These are phyloP conservation scores for Catharus bicknelli DNA, from an alignment of 2,113 vertebrate species.

Conservation along the genomic window DNA sequence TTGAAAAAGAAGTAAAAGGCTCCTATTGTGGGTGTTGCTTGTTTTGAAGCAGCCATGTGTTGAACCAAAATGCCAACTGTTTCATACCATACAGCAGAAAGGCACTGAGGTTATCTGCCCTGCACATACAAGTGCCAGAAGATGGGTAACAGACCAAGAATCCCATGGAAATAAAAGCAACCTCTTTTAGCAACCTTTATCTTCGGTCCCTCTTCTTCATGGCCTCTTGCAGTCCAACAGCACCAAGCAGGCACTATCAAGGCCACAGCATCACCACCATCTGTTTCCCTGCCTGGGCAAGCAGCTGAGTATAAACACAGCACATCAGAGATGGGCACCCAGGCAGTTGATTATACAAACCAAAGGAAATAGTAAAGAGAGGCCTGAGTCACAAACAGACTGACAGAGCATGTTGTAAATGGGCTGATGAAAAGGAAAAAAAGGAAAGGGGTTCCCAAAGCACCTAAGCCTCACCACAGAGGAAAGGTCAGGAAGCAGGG, in stretches of 20 bases:
- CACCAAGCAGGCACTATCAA: neutral
- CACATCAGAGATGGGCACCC: neutral
- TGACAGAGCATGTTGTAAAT: neutral
- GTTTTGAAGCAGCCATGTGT: neutral
- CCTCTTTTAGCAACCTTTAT: neutral
- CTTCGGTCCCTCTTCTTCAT: neutral
- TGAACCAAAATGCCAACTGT: neutral
- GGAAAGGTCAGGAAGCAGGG: neutral
- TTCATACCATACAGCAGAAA: neutral
- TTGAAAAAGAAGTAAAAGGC: neutral
- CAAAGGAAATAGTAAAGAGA: neutral
- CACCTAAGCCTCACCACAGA: neutral
- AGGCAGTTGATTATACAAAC: neutral
- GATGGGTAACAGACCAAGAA: neutral
- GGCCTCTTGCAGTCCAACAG: neutral
- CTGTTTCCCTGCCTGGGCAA: neutral
- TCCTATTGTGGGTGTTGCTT: neutral
- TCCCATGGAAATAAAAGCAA: neutral
- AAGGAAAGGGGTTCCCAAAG: neutral
- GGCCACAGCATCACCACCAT: neutral
- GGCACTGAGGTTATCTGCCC: neutral
- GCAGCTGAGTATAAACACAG: neutral
- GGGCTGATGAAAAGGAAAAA: neutral
- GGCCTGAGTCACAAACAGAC: neutral
- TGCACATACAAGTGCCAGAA: neutral